Conservation (phyloP, 2,888 invertebrate species). For the Pollenia labialis region DNA sequence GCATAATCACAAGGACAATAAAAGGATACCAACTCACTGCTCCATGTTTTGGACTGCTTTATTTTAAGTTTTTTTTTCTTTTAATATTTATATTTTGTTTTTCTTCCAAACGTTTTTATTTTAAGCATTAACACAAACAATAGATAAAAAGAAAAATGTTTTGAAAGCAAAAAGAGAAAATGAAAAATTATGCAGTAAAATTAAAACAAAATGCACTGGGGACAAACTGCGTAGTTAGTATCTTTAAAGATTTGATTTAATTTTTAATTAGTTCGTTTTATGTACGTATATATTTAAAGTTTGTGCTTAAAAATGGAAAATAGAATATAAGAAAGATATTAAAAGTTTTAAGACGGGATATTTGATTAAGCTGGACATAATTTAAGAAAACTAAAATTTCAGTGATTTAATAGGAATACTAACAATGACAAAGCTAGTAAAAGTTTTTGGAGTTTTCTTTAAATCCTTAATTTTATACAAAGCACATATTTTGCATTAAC, state of each 20-base stretch:
- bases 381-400: neutral
- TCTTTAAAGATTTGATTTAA: slow-evolving; percentile 25
- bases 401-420: neutral
- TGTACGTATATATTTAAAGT: neutral
- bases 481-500: too few relatives aligned
- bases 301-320: neutral
- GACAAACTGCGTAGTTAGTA: slow-evolving; percentile 21
- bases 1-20: slow-evolving; percentile 52
- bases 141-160: neutral
- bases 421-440: too few relatives aligned
- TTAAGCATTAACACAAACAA: slow-evolving; percentile 13
- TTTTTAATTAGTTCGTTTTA: slow-evolving; percentile 38
- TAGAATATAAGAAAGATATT: neutral
- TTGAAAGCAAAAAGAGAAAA: neutral
- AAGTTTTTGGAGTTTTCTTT: too few relatives aligned
- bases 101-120: slow-evolving; percentile 13
- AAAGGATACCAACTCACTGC: slow-evolving; percentile 42
- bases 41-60: neutral
- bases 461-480: too few relatives aligned
- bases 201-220: slow-evolving; percentile 54
- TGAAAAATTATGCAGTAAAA: slow-evolving; percentile 59
- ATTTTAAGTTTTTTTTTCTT: neutral
- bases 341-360: neutral
- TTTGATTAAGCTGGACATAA: neutral
- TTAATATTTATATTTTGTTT: neutral